Conservation (phyloP, 2,888 invertebrate genomes). For the Perizoma affinitatum region DNA sequence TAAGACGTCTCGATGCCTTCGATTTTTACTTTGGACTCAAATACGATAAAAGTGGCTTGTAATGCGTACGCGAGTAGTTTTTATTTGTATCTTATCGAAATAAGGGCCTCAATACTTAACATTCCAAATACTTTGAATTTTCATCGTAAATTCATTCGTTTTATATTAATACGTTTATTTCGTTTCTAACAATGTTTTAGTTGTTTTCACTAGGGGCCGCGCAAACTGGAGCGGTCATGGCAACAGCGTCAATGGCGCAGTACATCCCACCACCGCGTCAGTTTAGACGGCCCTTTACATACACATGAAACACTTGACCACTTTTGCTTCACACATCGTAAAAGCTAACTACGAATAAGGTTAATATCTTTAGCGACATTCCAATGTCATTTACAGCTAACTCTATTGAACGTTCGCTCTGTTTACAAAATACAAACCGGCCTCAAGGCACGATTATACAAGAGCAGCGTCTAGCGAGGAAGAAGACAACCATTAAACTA, state of each 20-base stretch:
- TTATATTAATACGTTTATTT: too few relatives aligned
- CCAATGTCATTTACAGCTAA: constrained; percentile 68
- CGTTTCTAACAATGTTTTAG: too few relatives aligned
- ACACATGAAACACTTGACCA: background rate
- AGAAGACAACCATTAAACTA: background rate
- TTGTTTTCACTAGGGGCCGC: too few relatives aligned
- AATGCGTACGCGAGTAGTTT: constrained; percentile 31
- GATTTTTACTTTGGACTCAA: constrained; percentile 52
- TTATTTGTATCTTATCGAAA: constrained; percentile 31
- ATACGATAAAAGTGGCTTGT: constrained; percentile 29
- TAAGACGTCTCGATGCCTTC: constrained; percentile 46
- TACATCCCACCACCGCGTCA: too few relatives aligned
- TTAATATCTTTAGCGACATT: constrained; percentile 58
- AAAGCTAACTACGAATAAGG: constrained; percentile 36
- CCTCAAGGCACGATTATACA: constrained; percentile 8
- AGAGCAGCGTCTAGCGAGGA: constrained; percentile 10
- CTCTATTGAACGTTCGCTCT: constrained; percentile 72
- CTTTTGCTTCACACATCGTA: constrained; percentile 27
- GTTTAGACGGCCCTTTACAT: background rate
- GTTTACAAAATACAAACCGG: constrained; percentile 69
- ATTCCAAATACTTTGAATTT: background rate
- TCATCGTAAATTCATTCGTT: too few relatives aligned
- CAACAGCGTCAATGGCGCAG: too few relatives aligned
- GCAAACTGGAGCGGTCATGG: too few relatives aligned
- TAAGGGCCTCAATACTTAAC: constrained; percentile 6